Evolutionary conservation across 2,888 invertebrate genomes (phyloP).

Genomic region (Pseudanteris insignis): DNA sequence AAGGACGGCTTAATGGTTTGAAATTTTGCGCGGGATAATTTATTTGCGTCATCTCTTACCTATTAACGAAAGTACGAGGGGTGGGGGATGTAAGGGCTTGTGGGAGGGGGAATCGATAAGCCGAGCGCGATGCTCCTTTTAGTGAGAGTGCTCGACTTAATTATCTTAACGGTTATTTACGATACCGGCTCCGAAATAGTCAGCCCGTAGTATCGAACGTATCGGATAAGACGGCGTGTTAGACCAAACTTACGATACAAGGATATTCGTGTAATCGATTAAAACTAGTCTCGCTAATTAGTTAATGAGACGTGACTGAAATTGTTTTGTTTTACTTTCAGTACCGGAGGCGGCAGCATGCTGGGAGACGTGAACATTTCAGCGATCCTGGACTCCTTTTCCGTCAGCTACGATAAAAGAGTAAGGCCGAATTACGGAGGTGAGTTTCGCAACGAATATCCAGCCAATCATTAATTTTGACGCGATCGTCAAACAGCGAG

Average conservation of each 20-base stretch:
- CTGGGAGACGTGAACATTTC: constrained; percentile 94
- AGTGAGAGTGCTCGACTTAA: constrained; percentile 46
- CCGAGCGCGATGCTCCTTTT: constrained; percentile 41
- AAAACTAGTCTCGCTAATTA: constrained; percentile 10
- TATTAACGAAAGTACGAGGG: too few species aligned
- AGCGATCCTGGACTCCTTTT: constrained; percentile 93
- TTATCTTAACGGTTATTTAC: constrained; percentile 50
- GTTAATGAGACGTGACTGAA: neutral
- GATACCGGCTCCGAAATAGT: constrained; percentile 42
- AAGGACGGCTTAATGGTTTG: constrained; percentile 18
- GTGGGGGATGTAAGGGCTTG: too few species aligned
- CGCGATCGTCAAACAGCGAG: constrained; percentile 9
- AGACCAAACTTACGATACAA: constrained; percentile 4
- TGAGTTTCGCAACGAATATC: constrained; percentile 68
- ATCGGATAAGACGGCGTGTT: constrained; percentile 22
- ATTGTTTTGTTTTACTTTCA: constrained; percentile 66
- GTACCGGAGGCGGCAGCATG: constrained; percentile 82
- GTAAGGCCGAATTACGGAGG: constrained; percentile 99
- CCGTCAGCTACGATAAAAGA: constrained; percentile 98
- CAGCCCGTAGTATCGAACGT: constrained; percentile 32
- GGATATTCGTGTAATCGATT: constrained; percentile 16
- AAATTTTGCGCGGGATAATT: constrained; percentile 25
- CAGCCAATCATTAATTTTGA: constrained; percentile 26
- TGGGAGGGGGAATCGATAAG: constrained; percentile 43
- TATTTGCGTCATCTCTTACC: constrained; percentile 37